Base-by-base conservation (phyloP, 2,888 invertebrate species). In the Spicauda simplicius region DNA sequence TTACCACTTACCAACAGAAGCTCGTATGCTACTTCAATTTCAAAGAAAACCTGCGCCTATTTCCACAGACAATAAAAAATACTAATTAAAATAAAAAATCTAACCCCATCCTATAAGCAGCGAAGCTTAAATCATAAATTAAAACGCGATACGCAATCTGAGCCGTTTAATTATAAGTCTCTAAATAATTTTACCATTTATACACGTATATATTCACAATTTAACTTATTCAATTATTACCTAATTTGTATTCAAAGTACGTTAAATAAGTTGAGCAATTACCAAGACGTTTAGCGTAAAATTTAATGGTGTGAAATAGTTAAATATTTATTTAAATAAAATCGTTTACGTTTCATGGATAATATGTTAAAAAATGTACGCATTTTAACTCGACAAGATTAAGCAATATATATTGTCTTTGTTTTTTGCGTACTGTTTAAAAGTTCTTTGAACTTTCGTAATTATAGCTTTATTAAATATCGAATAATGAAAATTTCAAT, bases 171-270 rank as follows among this genome's bases (percentile, higher is more conserved):
- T 56, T 63, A 63, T 62, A 63, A 63, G 25, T 58, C 58, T 58
- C 8, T 41, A 59, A 59, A 25, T 65, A 58, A 58, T 58, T 65
- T 57, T 19, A 58, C 53, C 53, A 59, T 65, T 59, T 53, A 58
- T 37, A 58, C 52, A 64, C 33, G 41, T 41, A 64, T 54, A 65
- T 55, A 55, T 45, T 59, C 41, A 53, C 11, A 41, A 53, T 53
- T 52, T 30, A 58, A 65, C 53, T 45, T 65, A 53, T 59, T 53
- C 18, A 65, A 65, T 59, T 59, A 57, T 52, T 45, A 54, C 37
- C 45, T 65, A 25, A 65, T 58, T 59, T 59, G 53, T 65, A 65
- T 65, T 65, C 65, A 59, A 58, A 59, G 53, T 54, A 53, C 33
- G 18, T 58, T 41, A 41, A 25, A 64, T 64, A 58, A 58, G 58